These are phyloP conservation scores for Galaxias olidus DNA, from an alignment of 2,797 vertebrate genomes.

Conservation along the genomic window DNA sequence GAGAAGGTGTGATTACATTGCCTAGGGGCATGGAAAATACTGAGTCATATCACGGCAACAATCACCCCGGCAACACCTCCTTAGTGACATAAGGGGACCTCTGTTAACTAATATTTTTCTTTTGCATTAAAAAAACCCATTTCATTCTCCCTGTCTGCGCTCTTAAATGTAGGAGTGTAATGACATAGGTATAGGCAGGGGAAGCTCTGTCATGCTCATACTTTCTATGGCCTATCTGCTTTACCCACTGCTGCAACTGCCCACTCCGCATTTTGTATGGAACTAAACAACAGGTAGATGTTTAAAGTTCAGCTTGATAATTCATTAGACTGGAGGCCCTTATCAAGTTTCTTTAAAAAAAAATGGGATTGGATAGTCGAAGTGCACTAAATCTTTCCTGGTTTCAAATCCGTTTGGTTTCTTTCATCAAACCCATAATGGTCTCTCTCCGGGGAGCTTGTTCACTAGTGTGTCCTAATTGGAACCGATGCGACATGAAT, in stretches of 20 bases:
- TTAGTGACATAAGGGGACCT: constrained; percentile 2
- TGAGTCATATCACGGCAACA: constrained; percentile 68
- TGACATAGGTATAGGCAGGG: neutral
- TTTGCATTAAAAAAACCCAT: neutral
- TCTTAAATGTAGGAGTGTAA: constrained; percentile 16
- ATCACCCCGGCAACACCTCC: constrained; percentile 61
- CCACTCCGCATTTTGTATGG: too few relatives aligned
- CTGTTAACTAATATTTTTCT: constrained; percentile 17
- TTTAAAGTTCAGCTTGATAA: too few relatives aligned
- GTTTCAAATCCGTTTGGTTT: constrained; percentile 6
- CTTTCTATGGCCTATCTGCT: too few relatives aligned
- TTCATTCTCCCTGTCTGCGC: neutral
- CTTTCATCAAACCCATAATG: neutral
- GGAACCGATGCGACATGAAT: too few relatives aligned
- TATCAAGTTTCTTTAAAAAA: neutral
- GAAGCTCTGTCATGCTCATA: constrained; percentile 16
- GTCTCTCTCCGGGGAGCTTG: too few relatives aligned
- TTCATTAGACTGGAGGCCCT: neutral
- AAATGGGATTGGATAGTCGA: neutral
- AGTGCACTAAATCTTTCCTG: too few relatives aligned
- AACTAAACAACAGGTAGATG: too few relatives aligned
- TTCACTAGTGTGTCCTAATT: too few relatives aligned
- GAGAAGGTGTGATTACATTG: constrained; percentile 33
- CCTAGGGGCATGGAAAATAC: constrained; percentile 43
- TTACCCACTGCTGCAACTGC: too few relatives aligned